Conservation (phyloP, 2,888 invertebrate species). For the Leistus spinibarbis region DNA sequence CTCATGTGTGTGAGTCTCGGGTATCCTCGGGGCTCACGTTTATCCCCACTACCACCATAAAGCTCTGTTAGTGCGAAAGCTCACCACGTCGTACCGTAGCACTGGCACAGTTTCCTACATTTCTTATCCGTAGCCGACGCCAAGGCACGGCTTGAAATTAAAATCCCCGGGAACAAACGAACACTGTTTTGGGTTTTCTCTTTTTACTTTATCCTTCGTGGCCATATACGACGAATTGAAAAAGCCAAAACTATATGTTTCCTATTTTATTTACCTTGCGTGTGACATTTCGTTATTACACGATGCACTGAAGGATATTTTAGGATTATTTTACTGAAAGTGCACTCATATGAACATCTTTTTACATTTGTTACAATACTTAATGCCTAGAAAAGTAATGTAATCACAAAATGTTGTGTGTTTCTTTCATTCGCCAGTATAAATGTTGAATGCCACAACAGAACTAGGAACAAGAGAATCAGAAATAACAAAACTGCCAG, state of each 20-base stretch:
- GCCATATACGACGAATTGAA: not conserved
- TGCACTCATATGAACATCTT: too few relatives aligned
- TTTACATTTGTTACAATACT: too few relatives aligned
- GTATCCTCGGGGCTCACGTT: not conserved
- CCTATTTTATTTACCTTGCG: not conserved
- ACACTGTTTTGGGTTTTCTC: not conserved
- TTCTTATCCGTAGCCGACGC: not conserved
- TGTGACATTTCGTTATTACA: not conserved
- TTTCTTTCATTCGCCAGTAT: too few relatives aligned
- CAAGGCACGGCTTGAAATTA: slow-evolving; percentile 5
- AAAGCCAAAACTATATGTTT: too few relatives aligned
- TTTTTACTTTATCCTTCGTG: not conserved
- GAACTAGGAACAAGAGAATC: not conserved
- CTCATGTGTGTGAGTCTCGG: slow-evolving; percentile 11
- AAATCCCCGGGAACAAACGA: slow-evolving; percentile 14
- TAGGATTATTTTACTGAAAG: too few relatives aligned
- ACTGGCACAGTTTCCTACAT: slow-evolving; percentile 33
- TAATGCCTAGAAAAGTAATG: too few relatives aligned
- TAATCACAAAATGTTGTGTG: too few relatives aligned
- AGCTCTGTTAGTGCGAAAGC: not conserved
- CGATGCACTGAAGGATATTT: too few relatives aligned
- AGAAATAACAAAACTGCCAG: not conserved
- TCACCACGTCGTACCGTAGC: not conserved
- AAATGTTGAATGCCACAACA: too few relatives aligned
- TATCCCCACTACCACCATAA: not conserved